Percentiles rank a stretch among this genome's conserved stretches.
Evolutionary conservation across 1,140 invertebrate genomes (phyloP).

Genomic region (Philopotamus ludificatus): DNA sequence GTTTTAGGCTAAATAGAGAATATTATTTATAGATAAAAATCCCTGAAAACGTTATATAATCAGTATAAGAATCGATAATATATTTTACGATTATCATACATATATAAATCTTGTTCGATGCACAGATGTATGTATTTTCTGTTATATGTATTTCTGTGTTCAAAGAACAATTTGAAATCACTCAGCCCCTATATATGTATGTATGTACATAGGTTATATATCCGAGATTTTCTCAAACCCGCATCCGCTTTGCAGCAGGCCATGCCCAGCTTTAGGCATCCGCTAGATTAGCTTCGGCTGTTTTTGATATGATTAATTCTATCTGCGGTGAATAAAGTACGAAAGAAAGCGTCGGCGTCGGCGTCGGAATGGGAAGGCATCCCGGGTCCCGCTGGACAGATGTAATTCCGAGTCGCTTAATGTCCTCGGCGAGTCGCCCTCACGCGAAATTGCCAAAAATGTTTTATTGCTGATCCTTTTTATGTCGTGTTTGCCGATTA

Average conservation of each 20-base stretch:
- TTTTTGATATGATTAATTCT: slow-evolving; percentile 12
- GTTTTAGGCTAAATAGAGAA: too few species aligned
- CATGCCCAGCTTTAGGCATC: neutral
- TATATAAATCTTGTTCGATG: too few species aligned
- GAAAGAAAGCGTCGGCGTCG: neutral
- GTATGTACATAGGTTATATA: too few species aligned
- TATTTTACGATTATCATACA: too few species aligned
- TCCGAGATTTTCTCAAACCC: neutral
- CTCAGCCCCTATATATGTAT: neutral
- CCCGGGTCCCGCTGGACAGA: neutral
- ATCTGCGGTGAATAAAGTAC: neutral
- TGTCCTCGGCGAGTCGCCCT: neutral
- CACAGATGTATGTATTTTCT: too few species aligned
- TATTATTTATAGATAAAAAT: too few species aligned
- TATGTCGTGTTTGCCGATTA: too few species aligned
- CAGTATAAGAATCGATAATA: too few species aligned
- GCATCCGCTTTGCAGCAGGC: neutral
- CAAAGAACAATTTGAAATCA: neutral
- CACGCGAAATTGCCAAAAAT: neutral
- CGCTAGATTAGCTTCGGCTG: slow-evolving; percentile 12
- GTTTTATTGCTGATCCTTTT: neutral
- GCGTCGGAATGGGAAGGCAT: neutral
- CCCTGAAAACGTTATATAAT: too few species aligned
- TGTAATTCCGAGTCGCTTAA: neutral
- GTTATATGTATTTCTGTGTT: neutral